Percentiles rank a stretch among this genome's conserved stretches.
Evolutionary conservation across 2,113 vertebrate genomes (phyloP).

Genomic region (Eulemur rufifrons): DNA sequence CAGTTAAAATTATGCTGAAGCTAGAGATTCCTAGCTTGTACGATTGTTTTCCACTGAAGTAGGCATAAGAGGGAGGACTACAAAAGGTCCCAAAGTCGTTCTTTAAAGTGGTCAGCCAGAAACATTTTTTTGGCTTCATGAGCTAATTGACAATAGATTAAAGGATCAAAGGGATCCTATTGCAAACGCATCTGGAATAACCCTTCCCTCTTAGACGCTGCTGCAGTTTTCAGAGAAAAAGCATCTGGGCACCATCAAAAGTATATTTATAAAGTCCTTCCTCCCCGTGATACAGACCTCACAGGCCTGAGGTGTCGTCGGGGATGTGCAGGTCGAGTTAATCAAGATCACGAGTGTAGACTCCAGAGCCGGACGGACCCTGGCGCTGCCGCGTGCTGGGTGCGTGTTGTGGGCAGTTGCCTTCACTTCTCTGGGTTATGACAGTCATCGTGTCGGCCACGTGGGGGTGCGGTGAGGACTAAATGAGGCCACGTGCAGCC

Average conservation of each 20-base stretch:
- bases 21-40: neutral
- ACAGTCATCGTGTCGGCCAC: neutral
- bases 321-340: accelerated
- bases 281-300: neutral
- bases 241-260: neutral
- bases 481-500: accelerated
- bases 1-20: neutral
- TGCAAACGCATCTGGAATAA: neutral
- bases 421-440: neutral
- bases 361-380: neutral
- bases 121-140: neutral
- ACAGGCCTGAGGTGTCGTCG: neutral
- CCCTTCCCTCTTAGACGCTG: neutral
- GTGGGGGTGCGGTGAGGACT: neutral
- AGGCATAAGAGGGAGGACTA: neutral
- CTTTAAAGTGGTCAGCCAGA: neutral
- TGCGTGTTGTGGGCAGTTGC: neutral
- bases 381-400: neutral
- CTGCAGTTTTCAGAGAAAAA: neutral
- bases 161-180: neutral
- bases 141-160: slow-evolving; percentile 33
- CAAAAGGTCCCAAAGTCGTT: neutral
- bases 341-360: accelerated
- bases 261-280: neutral
- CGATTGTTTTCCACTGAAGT: neutral